Conservation (phyloP, 2,888 invertebrate genomes). For the Mesopsocus fuscifrons region DNA sequence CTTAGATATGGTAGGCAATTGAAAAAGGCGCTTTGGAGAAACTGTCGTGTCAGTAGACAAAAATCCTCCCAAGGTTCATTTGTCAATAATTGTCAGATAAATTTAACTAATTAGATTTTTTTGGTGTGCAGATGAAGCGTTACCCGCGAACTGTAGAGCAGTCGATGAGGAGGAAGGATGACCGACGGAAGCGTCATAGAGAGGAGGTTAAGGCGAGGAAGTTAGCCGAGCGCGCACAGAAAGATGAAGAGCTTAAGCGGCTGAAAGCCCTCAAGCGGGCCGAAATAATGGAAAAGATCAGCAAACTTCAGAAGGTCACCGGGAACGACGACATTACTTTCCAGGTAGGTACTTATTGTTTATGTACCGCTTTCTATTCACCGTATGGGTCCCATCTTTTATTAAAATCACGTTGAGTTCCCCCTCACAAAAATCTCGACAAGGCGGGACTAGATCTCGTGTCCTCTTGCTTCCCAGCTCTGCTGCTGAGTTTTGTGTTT, state of each 20-base stretch:
- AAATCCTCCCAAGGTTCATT: too few relatives aligned
- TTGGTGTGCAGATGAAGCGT: constrained; percentile 46
- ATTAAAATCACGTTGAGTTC: too few relatives aligned
- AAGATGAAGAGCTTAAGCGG: constrained; percentile 71
- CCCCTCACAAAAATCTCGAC: too few relatives aligned
- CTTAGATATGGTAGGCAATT: too few relatives aligned
- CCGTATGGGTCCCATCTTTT: too few relatives aligned
- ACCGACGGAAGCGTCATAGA: constrained; percentile 57
- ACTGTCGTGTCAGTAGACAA: too few relatives aligned
- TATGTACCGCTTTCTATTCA: too few relatives aligned
- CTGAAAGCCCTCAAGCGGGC: constrained; percentile 70
- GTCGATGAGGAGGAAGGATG: constrained; percentile 63
- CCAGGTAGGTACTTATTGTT: constrained; percentile 25
- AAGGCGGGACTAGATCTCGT: too few relatives aligned
- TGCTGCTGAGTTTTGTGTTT: too few relatives aligned
- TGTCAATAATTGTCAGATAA: too few relatives aligned
- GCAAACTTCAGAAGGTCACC: constrained; percentile 68
- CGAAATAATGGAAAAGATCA: constrained; percentile 79
- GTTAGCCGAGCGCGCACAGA: constrained; percentile 54
- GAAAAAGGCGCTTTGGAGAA: too few relatives aligned
- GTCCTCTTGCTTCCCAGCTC: too few relatives aligned
- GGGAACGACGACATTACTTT: constrained; percentile 58
- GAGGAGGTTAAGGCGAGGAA: constrained; percentile 54
- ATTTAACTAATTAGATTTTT: constrained; percentile 8
- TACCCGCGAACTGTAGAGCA: constrained; percentile 79